phyloP scores from a whole-genome alignment of 2,888 invertebrate species.

The Opisthograptis luteolata region DNA sequence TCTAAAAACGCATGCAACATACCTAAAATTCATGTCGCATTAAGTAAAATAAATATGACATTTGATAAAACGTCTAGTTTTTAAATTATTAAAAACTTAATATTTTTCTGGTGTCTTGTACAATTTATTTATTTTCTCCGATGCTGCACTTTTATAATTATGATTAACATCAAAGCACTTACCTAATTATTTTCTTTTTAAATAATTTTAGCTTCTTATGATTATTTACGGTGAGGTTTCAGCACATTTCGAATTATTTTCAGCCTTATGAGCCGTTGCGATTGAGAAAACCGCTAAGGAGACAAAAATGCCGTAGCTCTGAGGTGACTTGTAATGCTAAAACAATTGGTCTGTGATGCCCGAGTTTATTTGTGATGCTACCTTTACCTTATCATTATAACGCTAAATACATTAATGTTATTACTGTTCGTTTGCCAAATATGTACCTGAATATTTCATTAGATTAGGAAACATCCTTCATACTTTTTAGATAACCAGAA shows the following conservation, averaged over 20 bases:
- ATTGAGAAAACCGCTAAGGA: constrained; percentile 71
- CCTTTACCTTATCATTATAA: not conserved
- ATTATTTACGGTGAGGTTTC: constrained; percentile 44
- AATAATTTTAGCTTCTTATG: constrained; percentile 14
- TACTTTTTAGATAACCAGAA: not conserved
- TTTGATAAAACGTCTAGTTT: not conserved
- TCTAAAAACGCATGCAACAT: too few relatives aligned
- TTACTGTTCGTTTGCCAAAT: constrained; percentile 15
- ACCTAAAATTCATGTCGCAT: too few relatives aligned
- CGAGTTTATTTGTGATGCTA: constrained; percentile 5
- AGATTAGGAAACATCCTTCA: constrained; percentile 4
- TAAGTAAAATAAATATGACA: not conserved
- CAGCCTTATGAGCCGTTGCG: constrained; percentile 72
- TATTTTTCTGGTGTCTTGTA: too few relatives aligned
- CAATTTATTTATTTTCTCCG: too few relatives aligned
- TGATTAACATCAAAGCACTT: not conserved
- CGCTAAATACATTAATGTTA: constrained; percentile 1
- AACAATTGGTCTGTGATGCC: constrained; percentile 25
- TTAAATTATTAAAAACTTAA: too few relatives aligned
- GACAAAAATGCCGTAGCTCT: constrained; percentile 80
- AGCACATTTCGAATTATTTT: constrained; percentile 41
- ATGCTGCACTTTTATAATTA: too few relatives aligned
- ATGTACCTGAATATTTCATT: constrained; percentile 12
- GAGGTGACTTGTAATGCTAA: constrained; percentile 63
- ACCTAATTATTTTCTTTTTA: not conserved